These are phyloP conservation scores for Papilio xuthus DNA, from an alignment of 1,140 invertebrate species.

Conservation along the genomic window DNA sequence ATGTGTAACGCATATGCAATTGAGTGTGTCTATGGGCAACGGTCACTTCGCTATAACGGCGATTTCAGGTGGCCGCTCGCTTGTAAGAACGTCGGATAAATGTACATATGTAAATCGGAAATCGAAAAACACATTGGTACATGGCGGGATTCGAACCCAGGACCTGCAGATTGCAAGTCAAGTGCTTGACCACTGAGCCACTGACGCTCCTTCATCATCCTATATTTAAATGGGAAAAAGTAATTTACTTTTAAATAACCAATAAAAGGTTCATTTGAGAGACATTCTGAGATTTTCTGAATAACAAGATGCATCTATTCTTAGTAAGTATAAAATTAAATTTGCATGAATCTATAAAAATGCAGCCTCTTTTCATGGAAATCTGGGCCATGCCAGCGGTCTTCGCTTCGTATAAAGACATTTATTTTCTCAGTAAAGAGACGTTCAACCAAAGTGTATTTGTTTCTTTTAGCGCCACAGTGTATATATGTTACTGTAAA, in stretches of 20 bases:
- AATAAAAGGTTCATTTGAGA: not conserved
- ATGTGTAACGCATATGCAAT: no score
- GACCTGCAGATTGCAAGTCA: no score
- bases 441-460: not conserved
- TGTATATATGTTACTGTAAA: not conserved
- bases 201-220: not conserved
- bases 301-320: conserved; percentile 9
- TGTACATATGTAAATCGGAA: no score
- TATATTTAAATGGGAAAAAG: not conserved
- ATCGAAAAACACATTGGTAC: no score
- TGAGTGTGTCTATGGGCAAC: no score
- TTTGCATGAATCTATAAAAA: conserved; percentile 20
- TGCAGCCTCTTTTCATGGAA: conserved; percentile 13
- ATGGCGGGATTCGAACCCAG: no score
- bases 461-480: not conserved
- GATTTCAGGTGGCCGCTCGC: no score
- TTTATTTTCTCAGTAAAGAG: conserved; percentile 21
- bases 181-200: no score
- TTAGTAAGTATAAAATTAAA: conserved; percentile 15
- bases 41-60: no score
- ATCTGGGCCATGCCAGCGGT: not conserved
- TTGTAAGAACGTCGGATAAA: no score
- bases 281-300: not conserved
- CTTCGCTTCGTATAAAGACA: conserved; percentile 7
- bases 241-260: not conserved